These are phyloP conservation scores for Catharus ustulatus DNA, from an alignment of 2,797 vertebrate genomes.

Conservation along the genomic window DNA sequence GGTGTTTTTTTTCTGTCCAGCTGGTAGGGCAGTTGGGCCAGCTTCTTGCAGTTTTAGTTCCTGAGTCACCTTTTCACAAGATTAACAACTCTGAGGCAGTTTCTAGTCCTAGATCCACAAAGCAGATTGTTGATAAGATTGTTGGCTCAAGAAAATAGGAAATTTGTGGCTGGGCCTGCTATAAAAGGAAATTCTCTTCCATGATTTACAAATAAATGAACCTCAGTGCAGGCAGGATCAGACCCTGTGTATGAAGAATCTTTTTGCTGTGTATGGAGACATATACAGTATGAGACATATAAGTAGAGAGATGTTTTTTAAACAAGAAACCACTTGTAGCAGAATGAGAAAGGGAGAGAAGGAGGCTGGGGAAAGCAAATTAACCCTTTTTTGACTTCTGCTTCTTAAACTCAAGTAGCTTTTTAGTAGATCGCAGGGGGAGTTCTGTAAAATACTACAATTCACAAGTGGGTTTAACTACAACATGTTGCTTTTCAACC, in stretches of 20 bases:
- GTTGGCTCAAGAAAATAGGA: constrained; percentile 45
- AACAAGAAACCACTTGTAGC: constrained; percentile 42
- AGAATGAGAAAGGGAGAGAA: not conserved
- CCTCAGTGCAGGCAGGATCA: not conserved
- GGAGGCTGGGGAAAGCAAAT: not conserved
- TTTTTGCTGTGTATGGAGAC: constrained; percentile 41
- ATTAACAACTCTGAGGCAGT: not conserved
- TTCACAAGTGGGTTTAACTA: constrained; percentile 67
- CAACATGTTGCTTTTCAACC: constrained; percentile 47
- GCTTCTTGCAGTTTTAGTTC: not conserved
- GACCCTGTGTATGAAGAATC: not conserved
- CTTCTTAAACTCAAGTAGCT: constrained; percentile 17
- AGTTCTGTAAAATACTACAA: constrained; percentile 38
- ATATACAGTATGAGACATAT: not conserved
- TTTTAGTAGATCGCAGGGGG: constrained; percentile 13
- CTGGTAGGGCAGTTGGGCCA: not conserved
- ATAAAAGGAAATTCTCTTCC: constrained; percentile 40
- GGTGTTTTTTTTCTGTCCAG: not conserved
- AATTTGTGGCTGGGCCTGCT: constrained; percentile 15
- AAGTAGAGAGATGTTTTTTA: constrained; percentile 10
- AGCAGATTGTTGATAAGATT: constrained; percentile 49
- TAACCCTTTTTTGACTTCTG: constrained; percentile 37
- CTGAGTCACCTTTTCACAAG: not conserved
- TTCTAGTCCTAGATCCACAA: not conserved
- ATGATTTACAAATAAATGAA: constrained; percentile 46